These are phyloP conservation scores for Taenaris catops DNA, from an alignment of 2,888 invertebrate genomes.

Conservation along the genomic window DNA sequence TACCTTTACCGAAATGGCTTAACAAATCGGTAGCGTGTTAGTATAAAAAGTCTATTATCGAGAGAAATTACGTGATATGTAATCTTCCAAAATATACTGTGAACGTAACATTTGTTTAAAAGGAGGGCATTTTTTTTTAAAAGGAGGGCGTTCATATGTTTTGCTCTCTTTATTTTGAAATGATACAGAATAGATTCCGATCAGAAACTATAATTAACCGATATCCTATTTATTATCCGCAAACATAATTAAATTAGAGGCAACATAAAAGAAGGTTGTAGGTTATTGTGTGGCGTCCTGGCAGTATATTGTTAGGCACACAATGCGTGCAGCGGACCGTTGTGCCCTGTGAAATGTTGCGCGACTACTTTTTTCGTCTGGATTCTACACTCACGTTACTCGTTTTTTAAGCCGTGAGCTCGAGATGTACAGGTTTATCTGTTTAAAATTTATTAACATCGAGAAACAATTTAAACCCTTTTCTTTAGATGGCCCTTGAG, in stretches of 20 bases:
- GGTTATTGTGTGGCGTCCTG: constrained; percentile 42
- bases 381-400: constrained; percentile 75
- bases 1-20: too few relatives aligned
- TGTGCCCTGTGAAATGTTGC: constrained; percentile 79
- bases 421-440: constrained; percentile 79
- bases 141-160: too few relatives aligned
- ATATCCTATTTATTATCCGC: constrained; percentile 13
- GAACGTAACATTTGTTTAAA: too few relatives aligned
- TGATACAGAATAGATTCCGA: neutral
- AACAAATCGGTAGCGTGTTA: too few relatives aligned
- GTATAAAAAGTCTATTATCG: too few relatives aligned
- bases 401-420: constrained; percentile 74
- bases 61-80: too few relatives aligned
- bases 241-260: constrained; percentile 18
- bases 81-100: too few relatives aligned
- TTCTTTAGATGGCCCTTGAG: constrained; percentile 65
- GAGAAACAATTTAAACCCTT: constrained; percentile 77
- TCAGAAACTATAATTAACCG: constrained; percentile 9
- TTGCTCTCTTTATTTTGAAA: too few relatives aligned
- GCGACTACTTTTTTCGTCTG: constrained; percentile 80
- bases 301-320: constrained; percentile 74
- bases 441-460: constrained; percentile 79
- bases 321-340: constrained; percentile 76
- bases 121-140: too few relatives aligned
- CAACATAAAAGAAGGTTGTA: constrained; percentile 33